Evolutionary conservation across 2,113 vertebrate genomes (phyloP).

Genomic region (Thinocorus orbignyianus): DNA sequence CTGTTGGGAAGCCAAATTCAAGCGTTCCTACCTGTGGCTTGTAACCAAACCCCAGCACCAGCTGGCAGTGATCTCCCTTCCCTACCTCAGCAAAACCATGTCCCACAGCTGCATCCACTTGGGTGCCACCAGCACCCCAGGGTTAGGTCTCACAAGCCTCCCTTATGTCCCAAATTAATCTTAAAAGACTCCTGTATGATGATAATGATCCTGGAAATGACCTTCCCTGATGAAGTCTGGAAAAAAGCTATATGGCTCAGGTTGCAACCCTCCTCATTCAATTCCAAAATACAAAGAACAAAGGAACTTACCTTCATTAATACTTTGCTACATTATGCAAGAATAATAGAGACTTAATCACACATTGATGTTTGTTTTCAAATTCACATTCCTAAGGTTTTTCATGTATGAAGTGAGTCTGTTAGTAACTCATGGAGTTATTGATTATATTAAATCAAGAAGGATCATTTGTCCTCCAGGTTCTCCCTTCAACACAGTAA

Average conservation of each 20-base stretch:
- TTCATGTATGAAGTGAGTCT: not conserved
- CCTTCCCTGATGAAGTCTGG: not conserved
- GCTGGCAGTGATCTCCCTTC: not conserved
- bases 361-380: not conserved
- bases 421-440: not conserved
- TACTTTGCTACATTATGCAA: not conserved
- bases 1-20: not conserved
- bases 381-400: not conserved
- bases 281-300: not conserved
- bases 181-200: not conserved
- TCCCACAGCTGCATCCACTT: not conserved
- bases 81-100: not conserved
- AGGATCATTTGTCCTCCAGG: not conserved
- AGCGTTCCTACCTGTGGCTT: not conserved
- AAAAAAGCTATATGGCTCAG: not conserved
- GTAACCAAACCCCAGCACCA: not conserved
- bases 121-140: accelerated
- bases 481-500: not conserved
- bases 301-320: not conserved
- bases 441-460: constrained; percentile 13
- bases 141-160: not conserved
- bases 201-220: not conserved
- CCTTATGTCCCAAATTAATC: not conserved
- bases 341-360: not conserved
- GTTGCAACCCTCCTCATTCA: not conserved